phyloP scores from a whole-genome alignment of 2,113 vertebrate species.

The Conger conger region DNA sequence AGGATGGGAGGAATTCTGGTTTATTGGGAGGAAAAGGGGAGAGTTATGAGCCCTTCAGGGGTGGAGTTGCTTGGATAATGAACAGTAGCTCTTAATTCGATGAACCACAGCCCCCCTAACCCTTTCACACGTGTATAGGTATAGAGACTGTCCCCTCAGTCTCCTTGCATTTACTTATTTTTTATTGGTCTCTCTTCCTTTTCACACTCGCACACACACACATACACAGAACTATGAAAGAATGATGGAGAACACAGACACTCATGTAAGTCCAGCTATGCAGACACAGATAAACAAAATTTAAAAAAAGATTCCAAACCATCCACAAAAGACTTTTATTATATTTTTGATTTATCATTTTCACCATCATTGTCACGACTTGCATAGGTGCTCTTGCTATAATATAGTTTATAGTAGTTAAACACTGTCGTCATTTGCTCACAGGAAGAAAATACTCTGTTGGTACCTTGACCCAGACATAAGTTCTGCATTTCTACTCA shows the following conservation, averaged over 20 bases:
- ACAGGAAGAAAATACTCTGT: background rate
- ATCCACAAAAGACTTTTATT: constrained; percentile 8
- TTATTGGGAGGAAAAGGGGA: background rate
- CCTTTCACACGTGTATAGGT: no score
- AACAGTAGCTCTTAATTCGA: background rate
- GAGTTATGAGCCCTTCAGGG: background rate
- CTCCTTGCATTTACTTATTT: no score
- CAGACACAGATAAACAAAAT: background rate
- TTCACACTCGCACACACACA: background rate
- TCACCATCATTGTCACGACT: background rate
- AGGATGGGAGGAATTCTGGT: background rate
- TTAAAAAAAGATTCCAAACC: background rate
- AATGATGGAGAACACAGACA: background rate
- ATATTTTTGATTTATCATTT: background rate
- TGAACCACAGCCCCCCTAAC: background rate
- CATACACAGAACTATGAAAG: background rate
- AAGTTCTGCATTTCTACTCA: background rate
- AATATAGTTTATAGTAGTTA: background rate
- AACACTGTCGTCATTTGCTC: background rate
- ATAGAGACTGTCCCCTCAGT: background rate
- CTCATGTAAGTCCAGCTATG: background rate
- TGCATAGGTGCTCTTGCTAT: background rate
- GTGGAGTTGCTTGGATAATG: background rate
- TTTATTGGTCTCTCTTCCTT: background rate
- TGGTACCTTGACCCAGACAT: background rate